A percentile compares a stretch with the other conserved stretches of the same genome.
These are phyloP conservation scores for Pachymerium ferrugineum DNA, from an alignment of 2,888 invertebrate genomes.

Conservation along the genomic window DNA sequence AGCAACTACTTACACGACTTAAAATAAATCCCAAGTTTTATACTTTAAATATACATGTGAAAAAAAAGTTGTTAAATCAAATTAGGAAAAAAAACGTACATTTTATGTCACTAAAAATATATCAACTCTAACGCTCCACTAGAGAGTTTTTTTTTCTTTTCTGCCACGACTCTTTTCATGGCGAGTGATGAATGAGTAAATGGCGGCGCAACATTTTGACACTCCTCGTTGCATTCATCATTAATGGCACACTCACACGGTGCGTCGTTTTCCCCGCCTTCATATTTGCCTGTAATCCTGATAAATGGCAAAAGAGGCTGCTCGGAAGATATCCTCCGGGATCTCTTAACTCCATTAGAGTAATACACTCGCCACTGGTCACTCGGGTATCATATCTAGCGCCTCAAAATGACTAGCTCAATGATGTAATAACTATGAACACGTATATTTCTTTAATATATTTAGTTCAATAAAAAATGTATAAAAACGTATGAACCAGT, in stretches of 20 bases:
- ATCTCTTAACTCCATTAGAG: neutral
- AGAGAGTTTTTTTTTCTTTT: too few species aligned
- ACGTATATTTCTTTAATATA: too few species aligned
- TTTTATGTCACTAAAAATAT: too few species aligned
- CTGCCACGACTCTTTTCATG: too few species aligned
- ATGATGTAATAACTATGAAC: neutral
- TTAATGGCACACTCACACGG: neutral
- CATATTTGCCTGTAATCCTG: neutral
- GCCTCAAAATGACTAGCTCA: neutral
- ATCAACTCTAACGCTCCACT: too few species aligned
- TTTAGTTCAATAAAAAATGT: too few species aligned
- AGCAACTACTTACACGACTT: too few species aligned
- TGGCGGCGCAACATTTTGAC: neutral
- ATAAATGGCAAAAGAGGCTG: neutral
- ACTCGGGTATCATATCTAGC: neutral
- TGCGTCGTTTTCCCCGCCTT: neutral
- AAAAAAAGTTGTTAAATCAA: too few species aligned
- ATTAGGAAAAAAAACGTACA: too few species aligned
- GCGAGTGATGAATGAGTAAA: neutral
- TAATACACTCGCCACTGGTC: neutral
- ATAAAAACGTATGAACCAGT: too few species aligned
- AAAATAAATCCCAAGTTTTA: too few species aligned
- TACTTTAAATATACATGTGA: too few species aligned
- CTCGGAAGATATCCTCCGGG: neutral
- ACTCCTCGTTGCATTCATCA: neutral